Base-by-base conservation (phyloP, 1,140 invertebrate genomes). In the Anastrepha ludens region DNA sequence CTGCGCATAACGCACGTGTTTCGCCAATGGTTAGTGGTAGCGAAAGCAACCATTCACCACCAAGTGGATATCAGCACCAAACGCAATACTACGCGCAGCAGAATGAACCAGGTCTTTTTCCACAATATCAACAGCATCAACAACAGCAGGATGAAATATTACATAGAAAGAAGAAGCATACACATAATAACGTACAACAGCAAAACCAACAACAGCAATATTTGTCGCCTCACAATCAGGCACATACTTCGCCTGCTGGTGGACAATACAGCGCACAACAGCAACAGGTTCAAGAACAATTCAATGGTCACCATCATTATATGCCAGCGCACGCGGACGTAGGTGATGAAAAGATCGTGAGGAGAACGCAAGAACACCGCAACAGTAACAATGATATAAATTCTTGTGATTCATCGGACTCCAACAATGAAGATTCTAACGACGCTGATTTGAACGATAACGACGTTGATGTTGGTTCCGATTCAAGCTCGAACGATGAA, bases 331-430 rank as follows among this genome's bases (percentile, higher is more conserved):
- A 44, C 9, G n/a, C 29, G n/a, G 9, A 60, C 39, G 55, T 13
- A n/a, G 7, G 59, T 50, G 39, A 87, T 29, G 55, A 70, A 29
- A 50, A 85, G 8, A 58, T 85, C 17, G 39, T 41, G 58, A 47
- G 15, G 8, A 50, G 59, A 86, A 87, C 70, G 85, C 70, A 85
- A 62, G 62, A 65, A 85, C 60, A 29, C 29, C 29, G 29, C 29
- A 67, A 78, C 17, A 87, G 58, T 67, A 88, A 88, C 58, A 85
- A 85, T 64, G 87, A 89, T 85, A 87, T 85, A 39, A 90, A 92
- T 60, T 91, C 91, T 85, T 90, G 91, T 87, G 90, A 90, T 74
- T 91, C 91, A 50, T 92, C 91, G 29, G 91, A 91, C 86, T 92
- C 91, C 86, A 92, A 92, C 60, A 90, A 91, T 87, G 87, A 88